Base-by-base conservation (phyloP, 2,113 vertebrate genomes). In the Scortum barcoo region DNA sequence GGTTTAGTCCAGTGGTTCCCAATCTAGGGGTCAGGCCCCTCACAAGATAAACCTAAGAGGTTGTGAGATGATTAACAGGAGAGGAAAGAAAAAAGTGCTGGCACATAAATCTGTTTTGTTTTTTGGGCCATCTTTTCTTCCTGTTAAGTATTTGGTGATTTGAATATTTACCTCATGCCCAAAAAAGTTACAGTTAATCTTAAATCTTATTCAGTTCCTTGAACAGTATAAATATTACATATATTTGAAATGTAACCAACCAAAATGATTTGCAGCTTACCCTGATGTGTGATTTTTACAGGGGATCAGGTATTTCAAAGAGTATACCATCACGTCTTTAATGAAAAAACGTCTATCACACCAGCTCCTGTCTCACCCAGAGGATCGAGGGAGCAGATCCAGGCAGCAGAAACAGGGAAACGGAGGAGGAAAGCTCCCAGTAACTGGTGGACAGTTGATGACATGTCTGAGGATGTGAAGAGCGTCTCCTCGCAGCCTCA, bases 371-470 rank as follows among this genome's bases (percentile, higher is more conserved):
- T 11, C 12, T n/a, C 44, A 24, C 40, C 66, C 63, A 58, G n/a
- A 38, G 26, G 19, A 38, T 5, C 16, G 5, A 2, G 9, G 14
- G 65, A 76, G 24, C 63, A 24, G 62, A 63, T 60, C 5, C 3
- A 0, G 0, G 22, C 79, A 42, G 22, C 20, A 1, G 33, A 81
- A 42, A 1, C 56, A 7, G 30, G 7, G 20, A 94, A 76, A 80
- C 87, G 90, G 16, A 86, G 38, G 46, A 92, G 90, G 65, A 93
- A 72, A 50, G 17, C 65, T n/a, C 84, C 86, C 0, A 19, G 69
- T 9, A 78, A 74, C 33, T 93, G 92, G 93, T 94, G 94, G 94
- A n/a, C 33, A 16, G 50, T 33, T 7, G 4, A 36, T 2, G 20
- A 28, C 3, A 0, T 24, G 28, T 19, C 72, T 3, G 65, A 80